Percentiles rank a stretch among this genome's conserved stretches.
phyloP scores from a whole-genome alignment of 2,113 vertebrate species.

The pig (Sus scrofa) region T2T-Sscrofa CM000813.6:10247001-10247500 shows the following conservation, averaged over 20 bases:
- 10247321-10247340: no score
- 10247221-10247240: accelerated
- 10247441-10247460: background rate
- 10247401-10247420: no score
- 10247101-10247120: background rate
- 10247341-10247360: no score
- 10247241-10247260: background rate
- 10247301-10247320: background rate
- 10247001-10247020: conserved; percentile 84
- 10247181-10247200: accelerated
- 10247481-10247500: background rate
- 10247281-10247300: background rate
- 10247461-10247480: background rate
- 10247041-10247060: accelerated
- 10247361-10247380: no score
- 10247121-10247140: background rate
- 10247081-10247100: accelerated
- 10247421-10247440: no score
- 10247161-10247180: accelerated
- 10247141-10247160: background rate
- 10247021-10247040: background rate
- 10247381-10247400: no score
- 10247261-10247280: background rate
- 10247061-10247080: background rate
- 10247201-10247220: accelerated